Conservation (phyloP, 2,797 vertebrate species). For the Mallotus villosus region DNA sequence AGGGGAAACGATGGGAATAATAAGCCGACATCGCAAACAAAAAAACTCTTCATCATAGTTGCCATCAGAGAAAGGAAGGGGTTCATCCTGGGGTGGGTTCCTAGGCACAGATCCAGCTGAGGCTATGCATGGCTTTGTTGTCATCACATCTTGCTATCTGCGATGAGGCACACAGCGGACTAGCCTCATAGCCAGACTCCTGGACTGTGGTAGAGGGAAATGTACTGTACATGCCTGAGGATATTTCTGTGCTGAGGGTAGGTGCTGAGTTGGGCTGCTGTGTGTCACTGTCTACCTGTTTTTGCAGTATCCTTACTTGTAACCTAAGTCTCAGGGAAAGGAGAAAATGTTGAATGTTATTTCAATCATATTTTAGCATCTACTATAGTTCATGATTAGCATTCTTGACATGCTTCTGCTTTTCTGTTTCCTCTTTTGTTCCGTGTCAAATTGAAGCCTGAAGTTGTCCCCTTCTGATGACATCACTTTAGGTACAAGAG, state of each 20-base stretch:
- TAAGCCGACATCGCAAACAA: conserved; percentile 21
- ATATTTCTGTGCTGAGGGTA: no score
- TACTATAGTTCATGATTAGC: conserved; percentile 10
- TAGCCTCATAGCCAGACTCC: no score
- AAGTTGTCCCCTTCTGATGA: conserved; percentile 26
- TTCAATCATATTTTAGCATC: neutral
- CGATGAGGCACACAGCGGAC: no score
- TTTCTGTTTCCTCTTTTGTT: conserved; percentile 52
- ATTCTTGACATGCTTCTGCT: conserved; percentile 39
- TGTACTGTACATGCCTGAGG: no score
- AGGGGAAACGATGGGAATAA: neutral
- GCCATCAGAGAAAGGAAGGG: conserved; percentile 43
- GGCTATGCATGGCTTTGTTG: no score
- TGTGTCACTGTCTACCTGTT: no score
- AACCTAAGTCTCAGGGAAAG: no score
- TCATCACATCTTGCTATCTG: no score
- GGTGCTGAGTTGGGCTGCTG: no score
- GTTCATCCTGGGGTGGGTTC: conserved; percentile 25
- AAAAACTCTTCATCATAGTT: neutral
- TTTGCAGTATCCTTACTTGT: no score
- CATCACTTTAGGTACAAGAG: conserved; percentile 16
- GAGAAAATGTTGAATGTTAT: no score
- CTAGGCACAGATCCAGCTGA: conserved; percentile 35
- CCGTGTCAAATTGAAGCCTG: conserved; percentile 40
- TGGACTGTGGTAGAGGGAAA: no score